phyloP scores from a whole-genome alignment of 2,888 invertebrate species.

The Thecocarcelia acutangulata region DNA sequence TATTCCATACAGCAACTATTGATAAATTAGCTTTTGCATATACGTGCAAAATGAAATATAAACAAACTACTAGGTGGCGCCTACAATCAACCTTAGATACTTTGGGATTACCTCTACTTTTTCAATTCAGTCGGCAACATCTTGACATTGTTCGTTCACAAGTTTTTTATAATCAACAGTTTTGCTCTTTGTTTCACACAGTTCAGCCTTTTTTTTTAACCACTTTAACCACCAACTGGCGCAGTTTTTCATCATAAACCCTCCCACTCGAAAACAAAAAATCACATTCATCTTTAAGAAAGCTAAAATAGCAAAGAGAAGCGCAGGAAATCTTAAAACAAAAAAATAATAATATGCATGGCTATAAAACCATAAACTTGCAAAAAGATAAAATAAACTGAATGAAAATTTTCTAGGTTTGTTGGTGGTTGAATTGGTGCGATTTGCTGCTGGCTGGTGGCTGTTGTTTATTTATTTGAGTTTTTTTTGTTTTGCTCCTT shows the following conservation, averaged over 20 bases:
- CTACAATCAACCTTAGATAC: background rate
- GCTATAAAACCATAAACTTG: slow-evolving; percentile 25
- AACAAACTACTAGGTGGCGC: background rate
- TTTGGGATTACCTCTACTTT: background rate
- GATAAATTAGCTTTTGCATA: too few species aligned
- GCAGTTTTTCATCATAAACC: slow-evolving; percentile 27
- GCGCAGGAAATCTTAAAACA: slow-evolving; percentile 11
- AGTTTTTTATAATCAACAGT: background rate
- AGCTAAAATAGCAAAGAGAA: slow-evolving; percentile 25
- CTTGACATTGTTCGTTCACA: slow-evolving; percentile 31
- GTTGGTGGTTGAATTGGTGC: slow-evolving; percentile 39
- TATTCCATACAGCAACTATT: too few species aligned
- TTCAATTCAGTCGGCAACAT: slow-evolving; percentile 1
- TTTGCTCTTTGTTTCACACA: background rate
- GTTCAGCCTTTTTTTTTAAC: slow-evolving; percentile 19
- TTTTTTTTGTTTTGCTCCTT: background rate
- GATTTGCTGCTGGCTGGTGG: slow-evolving; percentile 23
- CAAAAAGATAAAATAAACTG: slow-evolving; percentile 9
- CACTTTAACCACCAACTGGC: slow-evolving; percentile 45
- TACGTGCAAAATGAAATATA: too few species aligned
- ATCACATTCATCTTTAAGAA: slow-evolving; percentile 33
- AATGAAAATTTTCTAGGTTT: slow-evolving; percentile 43
- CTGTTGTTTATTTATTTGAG: slow-evolving; percentile 42
- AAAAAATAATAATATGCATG: slow-evolving; percentile 23
- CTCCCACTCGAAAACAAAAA: slow-evolving; percentile 34